Evolutionary conservation across 2,113 vertebrate species (phyloP).

Genomic region (Echinops telfairi): DNA sequence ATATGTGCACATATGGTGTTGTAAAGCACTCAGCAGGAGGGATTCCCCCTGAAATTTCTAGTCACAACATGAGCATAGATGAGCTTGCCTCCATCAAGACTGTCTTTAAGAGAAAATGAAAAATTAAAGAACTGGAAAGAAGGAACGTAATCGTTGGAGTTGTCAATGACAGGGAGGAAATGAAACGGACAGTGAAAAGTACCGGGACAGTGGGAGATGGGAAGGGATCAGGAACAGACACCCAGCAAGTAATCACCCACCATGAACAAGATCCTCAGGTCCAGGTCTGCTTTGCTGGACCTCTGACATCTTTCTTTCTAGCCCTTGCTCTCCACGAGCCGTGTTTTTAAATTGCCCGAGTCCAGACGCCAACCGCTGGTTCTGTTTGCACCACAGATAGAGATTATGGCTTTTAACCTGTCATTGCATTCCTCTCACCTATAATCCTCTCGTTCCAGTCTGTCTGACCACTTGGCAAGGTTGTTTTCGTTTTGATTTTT

Average conservation of each 20-base stretch:
- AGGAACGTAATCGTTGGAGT: slow-evolving; percentile 54
- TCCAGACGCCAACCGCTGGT: slow-evolving; percentile 76
- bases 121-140: slow-evolving; percentile 62
- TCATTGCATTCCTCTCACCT: slow-evolving; percentile 86
- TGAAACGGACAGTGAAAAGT: slow-evolving; percentile 68
- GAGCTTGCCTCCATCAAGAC: slow-evolving; percentile 61
- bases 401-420: slow-evolving; percentile 87
- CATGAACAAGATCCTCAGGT: slow-evolving; percentile 76
- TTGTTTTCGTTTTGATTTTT: slow-evolving; percentile 60
- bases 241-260: slow-evolving; percentile 63
- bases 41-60: neutral
- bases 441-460: slow-evolving; percentile 89
- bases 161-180: neutral
- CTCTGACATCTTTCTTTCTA: slow-evolving; percentile 64
- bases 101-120: neutral
- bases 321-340: slow-evolving; percentile 50
- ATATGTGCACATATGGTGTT: neutral
- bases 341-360: slow-evolving; percentile 81
- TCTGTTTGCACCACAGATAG: slow-evolving; percentile 81
- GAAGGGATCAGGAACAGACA: slow-evolving; percentile 56
- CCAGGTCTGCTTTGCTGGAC: slow-evolving; percentile 56
- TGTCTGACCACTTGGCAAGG: slow-evolving; percentile 89
- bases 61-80: neutral
- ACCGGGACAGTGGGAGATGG: slow-evolving; percentile 70
- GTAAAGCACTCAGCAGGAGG: neutral